These are phyloP conservation scores for Orius laevigatus DNA, from an alignment of 1,140 invertebrate species.

Conservation along the genomic window DNA sequence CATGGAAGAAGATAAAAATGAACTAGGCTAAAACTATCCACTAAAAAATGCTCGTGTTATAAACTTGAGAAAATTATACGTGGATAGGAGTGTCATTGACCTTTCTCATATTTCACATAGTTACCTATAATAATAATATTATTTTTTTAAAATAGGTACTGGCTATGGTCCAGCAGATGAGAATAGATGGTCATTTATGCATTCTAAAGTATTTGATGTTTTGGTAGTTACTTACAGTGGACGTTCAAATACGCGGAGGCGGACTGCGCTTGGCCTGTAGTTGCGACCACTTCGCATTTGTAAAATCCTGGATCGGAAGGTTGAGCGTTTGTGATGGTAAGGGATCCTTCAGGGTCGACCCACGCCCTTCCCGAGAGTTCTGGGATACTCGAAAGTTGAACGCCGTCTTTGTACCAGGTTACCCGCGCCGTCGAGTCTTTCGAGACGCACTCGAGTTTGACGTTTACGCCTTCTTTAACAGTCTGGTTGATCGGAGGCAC, in stretches of 20 bases:
- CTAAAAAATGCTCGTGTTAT: no score
- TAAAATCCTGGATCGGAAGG: slow-evolving; percentile 79
- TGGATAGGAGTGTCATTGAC: no score
- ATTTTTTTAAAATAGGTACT: no score
- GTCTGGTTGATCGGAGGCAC: slow-evolving; percentile 78
- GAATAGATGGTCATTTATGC: no score
- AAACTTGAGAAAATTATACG: no score
- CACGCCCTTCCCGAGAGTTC: slow-evolving; percentile 43
- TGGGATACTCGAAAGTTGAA: slow-evolving; percentile 38
- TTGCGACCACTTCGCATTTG: slow-evolving; percentile 69
- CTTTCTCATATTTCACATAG: no score
- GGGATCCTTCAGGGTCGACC: slow-evolving; percentile 48
- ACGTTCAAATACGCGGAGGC: slow-evolving; percentile 84
- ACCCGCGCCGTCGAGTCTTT: slow-evolving; percentile 46
- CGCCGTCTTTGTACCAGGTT: slow-evolving; percentile 49
- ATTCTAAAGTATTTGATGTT: no score
- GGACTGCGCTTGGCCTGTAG: slow-evolving; percentile 61
- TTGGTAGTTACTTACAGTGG: slow-evolving; percentile 65
- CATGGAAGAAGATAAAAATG: no score
- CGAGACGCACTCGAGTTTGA: slow-evolving; percentile 63
- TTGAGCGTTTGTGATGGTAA: slow-evolving; percentile 53
- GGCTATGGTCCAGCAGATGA: no score
- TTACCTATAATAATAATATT: no score
- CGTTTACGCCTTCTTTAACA: slow-evolving; percentile 65
- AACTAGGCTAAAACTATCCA: no score